Base-by-base conservation (phyloP, 2,797 vertebrate species). In the Myotis pilosus region DNA sequence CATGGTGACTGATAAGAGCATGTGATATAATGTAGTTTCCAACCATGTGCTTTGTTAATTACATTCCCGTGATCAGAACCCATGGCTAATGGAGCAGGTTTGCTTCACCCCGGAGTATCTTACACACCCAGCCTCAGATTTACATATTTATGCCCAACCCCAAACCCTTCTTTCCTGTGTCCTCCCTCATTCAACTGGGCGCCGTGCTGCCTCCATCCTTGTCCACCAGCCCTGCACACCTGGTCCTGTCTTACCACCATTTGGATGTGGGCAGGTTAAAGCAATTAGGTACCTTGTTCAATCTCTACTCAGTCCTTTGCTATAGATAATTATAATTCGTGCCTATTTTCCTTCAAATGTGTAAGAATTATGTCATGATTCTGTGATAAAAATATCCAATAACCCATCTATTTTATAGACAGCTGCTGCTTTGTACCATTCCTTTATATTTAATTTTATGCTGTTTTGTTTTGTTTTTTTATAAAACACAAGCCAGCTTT, bases 171-270 rank as follows among this genome's bases (percentile, higher is more conserved):
- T 69, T 62, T 49, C 8, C 44, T 87, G 41, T 33, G 60, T 53
- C 36, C 60, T 71, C 8, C 49, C 33, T 25, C 5, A 57, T 3
- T 41, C 8, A 20, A 25, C 3, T 10, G 13, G 2, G 13, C 19
- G 5, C 0, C 1, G 0, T 4, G 3, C 36, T 49, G 10, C 23
- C 25, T 82, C 13, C 8, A 2, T 33, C 22, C 4, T 4, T 16
- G n/a, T 6, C 25, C 6, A 33, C 33, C 8, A 49, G 44, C 4
- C 11, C 12, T 55, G 4, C 25, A 30, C 12, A 13, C 30, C 25
- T 22, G 62, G 33, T 30, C 44, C 15, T 49, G 57, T 13, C 51
- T 23, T 60, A 3, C 17, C 15, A 69, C 15, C 15, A 55, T 23
- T 62, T 10, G 33, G 20, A 47, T 33, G 4, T 3, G 10, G 17